Conservation (phyloP, 1,140 invertebrate genomes). For the Magallana angulata region DNA sequence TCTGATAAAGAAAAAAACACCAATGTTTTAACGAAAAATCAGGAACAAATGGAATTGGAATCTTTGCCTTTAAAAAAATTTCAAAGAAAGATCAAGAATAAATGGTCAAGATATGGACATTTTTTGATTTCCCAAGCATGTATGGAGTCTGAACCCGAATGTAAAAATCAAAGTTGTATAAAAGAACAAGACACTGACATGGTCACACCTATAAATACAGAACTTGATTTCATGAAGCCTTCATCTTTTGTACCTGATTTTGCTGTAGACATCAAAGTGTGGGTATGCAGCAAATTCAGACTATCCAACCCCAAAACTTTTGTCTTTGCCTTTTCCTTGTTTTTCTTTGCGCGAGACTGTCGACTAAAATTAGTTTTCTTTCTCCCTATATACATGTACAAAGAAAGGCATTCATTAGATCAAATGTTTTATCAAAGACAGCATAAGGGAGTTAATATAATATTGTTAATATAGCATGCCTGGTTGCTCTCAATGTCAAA, state of each 20-base stretch:
- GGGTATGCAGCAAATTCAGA: constrained; percentile 92
- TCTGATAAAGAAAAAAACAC: constrained; percentile 37
- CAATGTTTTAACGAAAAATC: too few species aligned
- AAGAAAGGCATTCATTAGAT: too few species aligned
- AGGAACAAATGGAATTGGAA: too few species aligned
- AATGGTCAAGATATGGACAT: too few species aligned
- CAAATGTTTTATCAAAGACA: too few species aligned
- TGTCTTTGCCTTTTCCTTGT: constrained; percentile 81
- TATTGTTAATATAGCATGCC: too few species aligned
- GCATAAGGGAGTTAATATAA: too few species aligned
- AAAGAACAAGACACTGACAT: too few species aligned
- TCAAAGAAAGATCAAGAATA: too few species aligned
- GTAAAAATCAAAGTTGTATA: too few species aligned
- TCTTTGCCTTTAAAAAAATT: too few species aligned
- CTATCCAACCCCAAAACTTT: constrained; percentile 88
- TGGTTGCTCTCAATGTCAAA: too few species aligned
- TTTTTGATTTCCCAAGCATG: neutral
- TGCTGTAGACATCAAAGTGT: constrained; percentile 92
- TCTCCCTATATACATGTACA: constrained; percentile 24
- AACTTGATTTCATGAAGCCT: neutral
- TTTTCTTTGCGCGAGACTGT: constrained; percentile 72
- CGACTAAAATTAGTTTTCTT: constrained; percentile 51
- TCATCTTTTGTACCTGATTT: constrained; percentile 74
- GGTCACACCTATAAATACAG: neutral
- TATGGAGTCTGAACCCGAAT: neutral